A percentile compares a stretch with the other conserved stretches of the same genome.
Conservation (phyloP, 2,888 invertebrate genomes). For the Lochmaea capreae region DNA sequence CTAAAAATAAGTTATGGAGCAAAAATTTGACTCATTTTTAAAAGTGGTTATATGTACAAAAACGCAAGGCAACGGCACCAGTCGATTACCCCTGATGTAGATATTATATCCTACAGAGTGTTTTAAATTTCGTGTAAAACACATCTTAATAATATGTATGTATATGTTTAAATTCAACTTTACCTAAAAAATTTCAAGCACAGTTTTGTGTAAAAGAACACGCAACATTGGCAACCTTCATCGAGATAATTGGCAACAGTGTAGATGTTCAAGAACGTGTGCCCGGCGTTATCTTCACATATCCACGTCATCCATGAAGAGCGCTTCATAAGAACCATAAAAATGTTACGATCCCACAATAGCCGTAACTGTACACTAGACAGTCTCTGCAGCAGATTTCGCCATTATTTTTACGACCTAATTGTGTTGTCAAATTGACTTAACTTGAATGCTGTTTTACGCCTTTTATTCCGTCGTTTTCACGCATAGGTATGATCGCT, state of each 20-base stretch:
- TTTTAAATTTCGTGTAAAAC: too few species aligned
- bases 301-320: constrained; percentile 20
- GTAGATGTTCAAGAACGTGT: constrained; percentile 3
- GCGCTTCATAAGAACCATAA: constrained; percentile 61
- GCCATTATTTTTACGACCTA: constrained; percentile 63
- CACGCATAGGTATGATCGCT: constrained; percentile 38
- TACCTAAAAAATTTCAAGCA: too few species aligned
- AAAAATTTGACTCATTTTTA: too few species aligned
- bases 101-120: too few species aligned
- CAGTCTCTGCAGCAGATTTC: constrained; percentile 63
- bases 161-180: too few species aligned
- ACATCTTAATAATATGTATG: too few species aligned
- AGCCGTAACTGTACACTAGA: constrained; percentile 64
- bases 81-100: too few species aligned
- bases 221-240: neutral
- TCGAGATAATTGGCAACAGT: neutral
- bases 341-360: constrained; percentile 64
- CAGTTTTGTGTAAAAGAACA: too few species aligned
- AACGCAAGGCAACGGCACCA: too few species aligned
- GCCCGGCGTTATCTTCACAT: constrained; percentile 20
- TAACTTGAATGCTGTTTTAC: constrained; percentile 56
- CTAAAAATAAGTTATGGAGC: too few species aligned
- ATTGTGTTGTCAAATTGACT: constrained; percentile 64
- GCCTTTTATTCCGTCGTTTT: constrained; percentile 52
- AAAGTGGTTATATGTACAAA: too few species aligned